Base-by-base conservation (phyloP, 1,140 invertebrate genomes). In the Metaphire vulgaris region DNA sequence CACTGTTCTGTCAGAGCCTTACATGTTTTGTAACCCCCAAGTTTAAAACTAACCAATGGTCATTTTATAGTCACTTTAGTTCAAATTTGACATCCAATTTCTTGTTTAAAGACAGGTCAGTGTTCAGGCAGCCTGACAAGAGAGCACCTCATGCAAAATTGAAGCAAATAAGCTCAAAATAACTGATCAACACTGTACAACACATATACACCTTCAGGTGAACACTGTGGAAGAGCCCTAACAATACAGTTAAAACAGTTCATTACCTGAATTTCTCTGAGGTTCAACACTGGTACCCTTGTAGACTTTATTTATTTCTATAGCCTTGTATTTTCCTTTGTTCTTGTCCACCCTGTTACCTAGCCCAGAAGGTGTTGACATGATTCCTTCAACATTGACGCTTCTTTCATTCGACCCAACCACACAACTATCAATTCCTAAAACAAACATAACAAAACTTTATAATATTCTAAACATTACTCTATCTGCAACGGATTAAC, bases 281-380 rank as follows among this genome's bases (percentile, higher is more conserved):
- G 85, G 85, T 81, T 87, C 86, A 77, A 86, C 83, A 83, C 83
- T 86, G 79, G 85, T 86, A 89, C 96, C 91, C 88, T 93, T 93
- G 88, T 96, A 97, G 86, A 97, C 90, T 89, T 90, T 95, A 92
- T 97, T 97, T 90, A 97, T 97, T 90, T 97, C 94, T 89, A 97
- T 90, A 86, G 94, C 92, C 88, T 94, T 92, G 89, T 91, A 97
- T 90, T 95, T 96, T 87, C 91, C 90, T 90, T 95, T 96, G 89
- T 91, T 91, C 92, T 93, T 93, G 92, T 94, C 92, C 91, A 92
- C 92, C 91, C 91, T 91, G 87, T 89, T 89, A 88, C 89, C 89
- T 88, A 90, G 88, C 90, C 90, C 91, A 87, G 91, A 90, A 90
- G 91, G 89, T 90, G 92, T 56, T 56, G 41, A 56, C 41, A 56